Conservation (phyloP, 2,113 vertebrate genomes). For the Rattus rattus region DNA sequence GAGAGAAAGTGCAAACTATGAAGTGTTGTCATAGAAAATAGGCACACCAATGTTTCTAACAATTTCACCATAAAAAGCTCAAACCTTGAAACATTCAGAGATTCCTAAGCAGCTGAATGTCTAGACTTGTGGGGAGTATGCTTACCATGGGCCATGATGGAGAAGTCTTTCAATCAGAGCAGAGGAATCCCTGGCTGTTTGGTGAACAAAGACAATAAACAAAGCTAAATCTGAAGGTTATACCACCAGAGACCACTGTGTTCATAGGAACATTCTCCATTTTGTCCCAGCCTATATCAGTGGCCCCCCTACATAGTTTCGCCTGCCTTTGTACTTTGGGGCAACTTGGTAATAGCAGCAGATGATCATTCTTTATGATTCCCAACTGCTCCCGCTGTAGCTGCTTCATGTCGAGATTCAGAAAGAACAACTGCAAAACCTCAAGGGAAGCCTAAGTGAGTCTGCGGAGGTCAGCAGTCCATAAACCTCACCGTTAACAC, state of each 20-base stretch:
- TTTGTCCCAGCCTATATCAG: rapidly evolving
- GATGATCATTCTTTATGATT: too few relatives aligned
- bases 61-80: not conserved
- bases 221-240: not conserved
- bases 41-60: not conserved
- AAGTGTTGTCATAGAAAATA: too few relatives aligned
- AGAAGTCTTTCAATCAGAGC: rapidly evolving
- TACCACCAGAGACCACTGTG: rapidly evolving
- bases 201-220: not conserved
- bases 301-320: not conserved
- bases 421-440: not conserved
- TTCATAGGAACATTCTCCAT: rapidly evolving
- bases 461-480: not conserved
- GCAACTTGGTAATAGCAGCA: not conserved
- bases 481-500: too few relatives aligned
- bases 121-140: rapidly evolving
- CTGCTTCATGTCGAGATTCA: not conserved
- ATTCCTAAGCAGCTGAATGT: not conserved
- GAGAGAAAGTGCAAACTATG: not conserved
- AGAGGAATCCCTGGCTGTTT: not conserved
- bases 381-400: too few relatives aligned
- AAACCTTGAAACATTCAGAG: not conserved
- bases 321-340: not conserved
- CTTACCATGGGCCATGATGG: rapidly evolving
- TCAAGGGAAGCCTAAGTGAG: not conserved